Evolutionary conservation across 2,797 vertebrate genomes (phyloP), one percentile per base, ranked within the genome.

Genomic region (Clarias platycephalus): DNA sequence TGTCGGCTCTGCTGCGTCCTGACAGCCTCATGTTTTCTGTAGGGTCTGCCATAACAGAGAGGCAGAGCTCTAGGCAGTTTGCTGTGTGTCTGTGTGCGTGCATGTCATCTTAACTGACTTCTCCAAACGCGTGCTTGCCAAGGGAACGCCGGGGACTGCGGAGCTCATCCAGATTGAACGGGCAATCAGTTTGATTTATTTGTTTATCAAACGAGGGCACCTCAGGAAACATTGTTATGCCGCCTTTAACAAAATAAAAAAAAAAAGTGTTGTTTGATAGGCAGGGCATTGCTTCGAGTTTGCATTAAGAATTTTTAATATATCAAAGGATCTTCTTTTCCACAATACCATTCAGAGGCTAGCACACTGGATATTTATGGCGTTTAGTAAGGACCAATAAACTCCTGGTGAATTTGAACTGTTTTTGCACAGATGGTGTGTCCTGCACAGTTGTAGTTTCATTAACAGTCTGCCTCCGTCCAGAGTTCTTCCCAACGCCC

Each of bases 171-270:
- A 68, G 77, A 76, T 34, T 79, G 49, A 76, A 81, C 44, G 70
- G 82, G 64, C 83, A 84, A 84, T 89, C 88, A 81, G 83, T 87
- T 84, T 86, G 88, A 87, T 86, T 85, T 85, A 87, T 89, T 83
- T 87, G 77, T 87, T 83, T 82, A 85, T 83, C 70, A 62, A 74
- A 58, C 37, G 40, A 86, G 81, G 66, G 64, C 62, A 66, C 81
- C 64, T 72, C 49, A 64, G 1, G 10, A 76, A 83, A 80, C 31
- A 22, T 64, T 44, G 28, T 58, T 78, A 58, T 26, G 49, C 70
- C 70, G 9, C 86, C 80, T 81, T 85, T 72, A 53, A 49, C 44
- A 49, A 49, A 12, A 2, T 12, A 44, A 9, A 49, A 72, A 26
- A 86, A 53, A 75, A 81, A 62, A 34, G 6, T 16, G 22, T 40